Conservation (phyloP, 2,113 vertebrate species). For the Perognathus longimembris region DNA sequence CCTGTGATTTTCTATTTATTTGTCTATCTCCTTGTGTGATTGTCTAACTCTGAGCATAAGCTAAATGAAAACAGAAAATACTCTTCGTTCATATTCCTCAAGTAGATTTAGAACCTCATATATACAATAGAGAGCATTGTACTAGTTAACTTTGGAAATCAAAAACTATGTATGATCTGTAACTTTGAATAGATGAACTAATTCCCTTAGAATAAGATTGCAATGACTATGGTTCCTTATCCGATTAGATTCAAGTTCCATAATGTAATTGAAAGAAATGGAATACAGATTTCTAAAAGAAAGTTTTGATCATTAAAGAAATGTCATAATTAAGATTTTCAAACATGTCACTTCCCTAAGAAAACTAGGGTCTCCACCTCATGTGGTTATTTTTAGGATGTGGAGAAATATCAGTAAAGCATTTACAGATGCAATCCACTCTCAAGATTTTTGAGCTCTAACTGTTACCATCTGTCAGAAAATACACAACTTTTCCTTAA, state of each 20-base stretch:
- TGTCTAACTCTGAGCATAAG: neutral
- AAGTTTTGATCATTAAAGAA: neutral
- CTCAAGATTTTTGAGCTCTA: neutral
- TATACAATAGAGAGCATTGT: neutral
- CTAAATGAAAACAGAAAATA: neutral
- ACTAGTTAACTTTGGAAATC: neutral
- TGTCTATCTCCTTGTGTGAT: neutral
- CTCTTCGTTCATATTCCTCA: neutral
- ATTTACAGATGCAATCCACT: neutral
- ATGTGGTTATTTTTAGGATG: neutral
- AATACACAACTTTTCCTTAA: neutral
- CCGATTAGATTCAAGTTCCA: neutral
- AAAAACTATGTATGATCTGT: neutral
- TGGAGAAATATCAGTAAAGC: neutral
- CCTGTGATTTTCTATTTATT: neutral
- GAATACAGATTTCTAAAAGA: neutral
- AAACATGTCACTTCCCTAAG: neutral
- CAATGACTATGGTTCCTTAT: neutral
- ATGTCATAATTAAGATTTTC: neutral
- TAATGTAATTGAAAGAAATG: neutral
- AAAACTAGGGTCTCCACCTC: neutral
- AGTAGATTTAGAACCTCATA: neutral
- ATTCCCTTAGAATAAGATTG: neutral
- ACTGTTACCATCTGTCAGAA: neutral
- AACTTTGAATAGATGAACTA: neutral